These are phyloP conservation scores for Chrysomallon squamiferum DNA, from an alignment of 1,140 invertebrate genomes.

Conservation along the genomic window DNA sequence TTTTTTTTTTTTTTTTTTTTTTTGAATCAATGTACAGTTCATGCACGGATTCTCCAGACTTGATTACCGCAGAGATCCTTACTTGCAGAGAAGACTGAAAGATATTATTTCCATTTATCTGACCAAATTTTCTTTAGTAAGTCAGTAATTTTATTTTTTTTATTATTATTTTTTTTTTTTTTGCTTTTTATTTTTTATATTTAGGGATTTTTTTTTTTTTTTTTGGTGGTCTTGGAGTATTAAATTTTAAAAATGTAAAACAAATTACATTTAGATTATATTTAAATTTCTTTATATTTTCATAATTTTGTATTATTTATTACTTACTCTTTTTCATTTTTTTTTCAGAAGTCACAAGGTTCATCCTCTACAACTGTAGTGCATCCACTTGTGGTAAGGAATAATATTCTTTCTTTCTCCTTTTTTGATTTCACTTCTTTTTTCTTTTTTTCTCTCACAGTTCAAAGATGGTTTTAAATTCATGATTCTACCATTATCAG, in stretches of 20 bases:
- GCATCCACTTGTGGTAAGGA: no score
- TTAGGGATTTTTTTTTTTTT: no score
- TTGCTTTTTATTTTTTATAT: not conserved
- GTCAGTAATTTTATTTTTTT: not conserved
- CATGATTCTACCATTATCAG: no score
- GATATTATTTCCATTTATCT: conserved; percentile 42
- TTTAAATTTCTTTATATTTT: not conserved
- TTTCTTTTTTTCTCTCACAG: no score
- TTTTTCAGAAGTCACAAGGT: no score
- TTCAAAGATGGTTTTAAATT: no score
- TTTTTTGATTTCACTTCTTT: no score
- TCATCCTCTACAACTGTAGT: no score
- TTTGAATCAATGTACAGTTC: conserved; percentile 36
- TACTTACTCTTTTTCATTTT: no score
- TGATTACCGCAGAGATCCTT: conserved; percentile 41
- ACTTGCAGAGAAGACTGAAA: conserved; percentile 41
- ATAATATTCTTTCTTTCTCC: no score
- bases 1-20: no score
- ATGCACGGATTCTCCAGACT: conserved; percentile 37
- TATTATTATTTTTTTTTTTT: not conserved
- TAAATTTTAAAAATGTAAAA: not conserved
- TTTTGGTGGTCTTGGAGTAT: not conserved
- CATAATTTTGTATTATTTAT: not conserved
- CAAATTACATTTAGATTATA: not conserved
- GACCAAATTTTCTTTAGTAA: conserved; percentile 33